These are phyloP conservation scores for Ptychochromis oligacanthus DNA, from an alignment of 2,113 vertebrate species.

Conservation along the genomic window DNA sequence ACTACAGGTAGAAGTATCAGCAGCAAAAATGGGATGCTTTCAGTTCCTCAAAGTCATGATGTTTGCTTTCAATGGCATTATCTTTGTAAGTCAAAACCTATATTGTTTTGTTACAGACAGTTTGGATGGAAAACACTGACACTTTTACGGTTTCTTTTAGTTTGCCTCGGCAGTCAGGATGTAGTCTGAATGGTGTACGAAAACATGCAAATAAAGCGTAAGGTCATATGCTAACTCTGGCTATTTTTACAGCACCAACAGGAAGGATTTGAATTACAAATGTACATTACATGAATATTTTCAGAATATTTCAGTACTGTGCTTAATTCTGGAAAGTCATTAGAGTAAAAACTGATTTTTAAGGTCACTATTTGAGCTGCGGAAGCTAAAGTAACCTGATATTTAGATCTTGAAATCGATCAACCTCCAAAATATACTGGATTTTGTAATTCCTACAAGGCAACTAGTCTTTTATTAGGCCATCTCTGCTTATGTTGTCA, in stretches of 20 bases:
- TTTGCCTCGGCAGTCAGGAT: too few species aligned
- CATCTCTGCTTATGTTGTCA: not conserved
- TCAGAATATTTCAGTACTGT: not conserved
- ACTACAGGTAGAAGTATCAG: constrained; percentile 40
- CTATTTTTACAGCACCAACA: not conserved
- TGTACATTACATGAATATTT: not conserved
- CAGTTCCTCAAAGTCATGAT: constrained; percentile 82
- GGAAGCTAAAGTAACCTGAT: too few species aligned
- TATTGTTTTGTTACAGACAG: not conserved
- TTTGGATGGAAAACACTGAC: not conserved
- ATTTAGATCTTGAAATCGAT: too few species aligned
- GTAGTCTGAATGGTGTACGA: not conserved
- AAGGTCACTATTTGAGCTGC: too few species aligned
- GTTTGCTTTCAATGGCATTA: constrained; percentile 83
- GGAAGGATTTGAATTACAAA: not conserved
- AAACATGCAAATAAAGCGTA: not conserved
- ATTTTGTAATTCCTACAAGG: too few species aligned
- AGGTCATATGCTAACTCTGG: not conserved
- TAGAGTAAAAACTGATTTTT: not conserved
- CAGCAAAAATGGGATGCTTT: constrained; percentile 79
- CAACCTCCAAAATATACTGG: too few species aligned
- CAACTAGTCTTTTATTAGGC: too few species aligned
- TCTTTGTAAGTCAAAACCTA: constrained; percentile 81
- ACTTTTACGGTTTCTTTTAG: not conserved
- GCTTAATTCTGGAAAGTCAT: not conserved